Evolutionary conservation across 2,797 vertebrate species (phyloP).

Genomic region (Tachyglossus aculeatus): DNA sequence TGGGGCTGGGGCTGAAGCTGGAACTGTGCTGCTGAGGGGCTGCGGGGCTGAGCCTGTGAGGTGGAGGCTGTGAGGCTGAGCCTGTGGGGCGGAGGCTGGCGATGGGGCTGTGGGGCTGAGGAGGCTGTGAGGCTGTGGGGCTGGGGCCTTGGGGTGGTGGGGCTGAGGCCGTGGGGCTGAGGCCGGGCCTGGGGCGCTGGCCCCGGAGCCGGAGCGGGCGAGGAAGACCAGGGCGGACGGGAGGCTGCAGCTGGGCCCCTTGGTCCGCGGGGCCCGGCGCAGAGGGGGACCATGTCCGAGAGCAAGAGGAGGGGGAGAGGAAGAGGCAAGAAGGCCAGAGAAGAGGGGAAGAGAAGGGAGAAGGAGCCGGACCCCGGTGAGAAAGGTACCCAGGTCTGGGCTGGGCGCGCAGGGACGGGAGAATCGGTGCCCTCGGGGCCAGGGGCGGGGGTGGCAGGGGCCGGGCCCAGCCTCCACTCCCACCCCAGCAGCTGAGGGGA

Average conservation of each 20-base stretch:
- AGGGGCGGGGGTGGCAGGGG: not conserved
- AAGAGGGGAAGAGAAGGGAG: slow-evolving; percentile 71
- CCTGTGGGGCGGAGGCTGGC: not conserved
- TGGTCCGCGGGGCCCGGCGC: slow-evolving; percentile 15
- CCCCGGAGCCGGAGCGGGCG: no score
- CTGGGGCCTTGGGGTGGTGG: no score
- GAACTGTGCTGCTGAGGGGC: no score
- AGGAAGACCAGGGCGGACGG: no score
- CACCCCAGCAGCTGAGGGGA: not conserved
- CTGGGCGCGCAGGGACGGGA: not conserved
- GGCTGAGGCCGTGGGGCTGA: no score
- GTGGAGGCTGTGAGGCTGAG: no score
- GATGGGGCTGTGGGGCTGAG: not conserved
- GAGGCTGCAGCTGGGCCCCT: no score
- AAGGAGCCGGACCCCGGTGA: slow-evolving; percentile 70
- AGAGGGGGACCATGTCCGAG: slow-evolving; percentile 73
- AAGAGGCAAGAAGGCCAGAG: slow-evolving; percentile 77
- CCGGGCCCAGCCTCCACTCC: not conserved
- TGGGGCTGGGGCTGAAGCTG: not conserved
- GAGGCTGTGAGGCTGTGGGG: no score
- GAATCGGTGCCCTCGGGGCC: not conserved
- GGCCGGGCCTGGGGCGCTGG: no score
- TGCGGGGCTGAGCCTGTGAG: no score
- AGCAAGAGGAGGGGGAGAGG: slow-evolving; percentile 75
- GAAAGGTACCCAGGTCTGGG: slow-evolving; percentile 73